Conservation (phyloP, 2,113 vertebrate species). For the Scartelaos histophorus region DNA sequence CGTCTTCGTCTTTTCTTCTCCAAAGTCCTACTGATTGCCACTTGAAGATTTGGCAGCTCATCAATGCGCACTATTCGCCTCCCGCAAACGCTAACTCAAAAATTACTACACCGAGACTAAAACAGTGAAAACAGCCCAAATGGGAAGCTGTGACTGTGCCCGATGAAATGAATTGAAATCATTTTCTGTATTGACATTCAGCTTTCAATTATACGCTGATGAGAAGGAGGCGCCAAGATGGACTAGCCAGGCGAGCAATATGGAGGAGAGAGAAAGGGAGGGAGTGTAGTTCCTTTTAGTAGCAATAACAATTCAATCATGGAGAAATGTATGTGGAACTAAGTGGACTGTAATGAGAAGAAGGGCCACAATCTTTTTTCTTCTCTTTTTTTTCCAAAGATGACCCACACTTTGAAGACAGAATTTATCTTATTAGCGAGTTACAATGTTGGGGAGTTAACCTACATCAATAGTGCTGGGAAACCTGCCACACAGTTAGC, state of each 20-base stretch:
- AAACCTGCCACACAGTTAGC: background rate
- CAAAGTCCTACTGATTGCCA: conserved; percentile 51
- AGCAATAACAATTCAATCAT: conserved; percentile 71
- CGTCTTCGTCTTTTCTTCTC: conserved; percentile 22
- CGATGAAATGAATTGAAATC: conserved; percentile 68
- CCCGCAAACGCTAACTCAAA: conserved; percentile 9
- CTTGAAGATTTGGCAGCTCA: conserved; percentile 55
- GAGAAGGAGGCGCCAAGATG: conserved; percentile 42
- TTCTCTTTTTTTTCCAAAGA: background rate
- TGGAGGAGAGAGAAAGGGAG: conserved; percentile 7
- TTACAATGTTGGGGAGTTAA: conserved; percentile 2
- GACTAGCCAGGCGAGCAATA: conserved; percentile 11
- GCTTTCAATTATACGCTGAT: conserved; percentile 67
- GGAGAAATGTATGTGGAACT: conserved; percentile 70
- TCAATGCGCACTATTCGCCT: conserved; percentile 47
- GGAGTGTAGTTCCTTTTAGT: conserved; percentile 52
- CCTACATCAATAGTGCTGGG: conserved; percentile 12
- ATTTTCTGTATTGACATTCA: conserved; percentile 67
- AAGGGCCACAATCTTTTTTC: conserved; percentile 4
- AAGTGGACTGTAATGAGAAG: conserved; percentile 73
- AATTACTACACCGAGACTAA: conserved; percentile 50
- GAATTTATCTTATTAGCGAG: conserved; percentile 1
- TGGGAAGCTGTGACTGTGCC: conserved; percentile 46
- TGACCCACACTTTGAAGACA: conserved; percentile 4
- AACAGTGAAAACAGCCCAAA: conserved; percentile 30